A percentile compares a stretch with the other conserved stretches of the same genome.
Conservation (phyloP, 2,113 vertebrate species). For the Caracal caracal region DNA sequence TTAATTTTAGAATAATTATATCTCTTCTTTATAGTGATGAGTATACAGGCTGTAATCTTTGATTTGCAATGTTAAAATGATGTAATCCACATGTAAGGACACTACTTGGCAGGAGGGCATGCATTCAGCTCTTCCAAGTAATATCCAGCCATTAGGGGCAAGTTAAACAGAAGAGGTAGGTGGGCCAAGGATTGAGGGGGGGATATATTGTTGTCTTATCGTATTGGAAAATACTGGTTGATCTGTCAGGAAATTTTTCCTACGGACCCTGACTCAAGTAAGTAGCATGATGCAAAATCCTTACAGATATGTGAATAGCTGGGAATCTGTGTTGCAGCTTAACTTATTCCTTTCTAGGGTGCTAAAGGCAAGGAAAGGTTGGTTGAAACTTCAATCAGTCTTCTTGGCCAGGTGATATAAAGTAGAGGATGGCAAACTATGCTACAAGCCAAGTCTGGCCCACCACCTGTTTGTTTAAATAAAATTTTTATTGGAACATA, state of each 20-base stretch:
- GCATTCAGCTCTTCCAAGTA: neutral
- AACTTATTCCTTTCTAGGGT: neutral
- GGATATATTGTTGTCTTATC: neutral
- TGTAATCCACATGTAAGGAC: neutral
- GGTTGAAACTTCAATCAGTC: neutral
- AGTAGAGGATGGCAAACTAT: neutral
- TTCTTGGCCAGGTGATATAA: neutral
- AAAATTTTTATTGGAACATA: neutral
- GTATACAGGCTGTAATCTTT: conserved; percentile 12
- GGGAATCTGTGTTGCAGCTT: neutral
- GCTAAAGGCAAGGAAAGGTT: neutral
- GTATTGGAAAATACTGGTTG: neutral
- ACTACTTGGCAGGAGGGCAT: neutral
- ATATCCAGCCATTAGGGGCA: neutral
- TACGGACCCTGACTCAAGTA: neutral
- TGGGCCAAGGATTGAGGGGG: neutral
- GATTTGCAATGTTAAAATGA: conserved; percentile 1
- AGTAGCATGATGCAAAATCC: neutral
- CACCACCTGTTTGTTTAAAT: neutral
- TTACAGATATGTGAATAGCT: neutral
- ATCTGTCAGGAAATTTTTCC: neutral
- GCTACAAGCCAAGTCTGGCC: neutral
- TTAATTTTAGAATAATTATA: conserved; percentile 16
- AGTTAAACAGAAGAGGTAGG: neutral
- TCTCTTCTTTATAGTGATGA: neutral